Percentiles rank a stretch among this genome's conserved stretches.
phyloP scores from a whole-genome alignment of 1,140 invertebrate genomes.

The Spodoptera frugiperda region DNA sequence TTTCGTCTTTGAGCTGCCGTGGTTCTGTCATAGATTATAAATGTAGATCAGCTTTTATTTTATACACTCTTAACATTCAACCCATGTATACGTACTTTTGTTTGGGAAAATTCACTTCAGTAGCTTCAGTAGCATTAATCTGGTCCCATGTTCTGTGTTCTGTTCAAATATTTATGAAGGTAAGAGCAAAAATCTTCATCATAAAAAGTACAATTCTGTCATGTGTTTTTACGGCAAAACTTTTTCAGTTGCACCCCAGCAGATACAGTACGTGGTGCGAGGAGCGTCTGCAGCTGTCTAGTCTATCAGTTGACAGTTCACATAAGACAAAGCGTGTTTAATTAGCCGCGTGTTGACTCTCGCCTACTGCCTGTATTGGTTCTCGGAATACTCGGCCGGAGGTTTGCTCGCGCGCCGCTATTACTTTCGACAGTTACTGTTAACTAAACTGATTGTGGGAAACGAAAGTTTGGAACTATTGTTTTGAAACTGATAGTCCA shows the following conservation, averaged over 20 bases:
- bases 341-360: conserved; percentile 67
- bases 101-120: too few species aligned
- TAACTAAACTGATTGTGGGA: conserved; percentile 48
- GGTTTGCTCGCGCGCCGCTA: conserved; percentile 35
- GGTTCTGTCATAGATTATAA: conserved; percentile 52
- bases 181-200: too few species aligned
- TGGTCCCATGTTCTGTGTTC: too few species aligned
- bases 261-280: too few species aligned
- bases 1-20: conserved; percentile 69
- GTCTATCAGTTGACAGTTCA: conserved; percentile 62
- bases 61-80: not conserved
- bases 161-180: too few species aligned
- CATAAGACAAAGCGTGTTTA: conserved; percentile 76
- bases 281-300: conserved; percentile 52
- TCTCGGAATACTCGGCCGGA: conserved; percentile 63
- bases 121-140: too few species aligned
- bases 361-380: conserved; percentile 59
- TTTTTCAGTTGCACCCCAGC: too few species aligned
- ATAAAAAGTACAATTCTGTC: too few species aligned
- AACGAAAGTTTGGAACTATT: conserved; percentile 38
- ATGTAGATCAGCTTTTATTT: conserved; percentile 31
- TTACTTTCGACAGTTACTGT: conserved; percentile 57
- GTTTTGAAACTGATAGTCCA: not conserved
- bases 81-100: too few species aligned
- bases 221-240: too few species aligned